Base-by-base conservation (phyloP, 2,797 vertebrate species). In the Octomys mimax region DNA sequence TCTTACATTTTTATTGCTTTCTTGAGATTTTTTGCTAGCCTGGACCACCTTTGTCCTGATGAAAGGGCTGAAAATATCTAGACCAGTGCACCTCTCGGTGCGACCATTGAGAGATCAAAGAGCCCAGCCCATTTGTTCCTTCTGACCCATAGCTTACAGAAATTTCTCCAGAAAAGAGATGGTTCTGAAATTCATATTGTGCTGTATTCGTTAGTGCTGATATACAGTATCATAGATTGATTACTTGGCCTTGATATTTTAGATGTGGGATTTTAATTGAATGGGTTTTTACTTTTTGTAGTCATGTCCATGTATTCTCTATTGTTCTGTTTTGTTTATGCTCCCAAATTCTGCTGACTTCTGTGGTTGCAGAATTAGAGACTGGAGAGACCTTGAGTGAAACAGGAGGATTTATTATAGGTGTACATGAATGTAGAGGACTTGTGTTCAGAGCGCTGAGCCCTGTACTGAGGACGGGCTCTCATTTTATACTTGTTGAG, bases 41-140 rank as follows among this genome's bases (percentile, higher is more conserved):
- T 57, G 22, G n/a, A 59, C 33, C 26, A 92, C 46, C 6, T 95
- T 88, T 89, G 16, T 83, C 31, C 71, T 94, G 24, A 61, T 46
- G 6, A 59, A 92, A 96, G 33, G 80, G 42, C 75, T 89, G 31
- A 93, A 87, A 89, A 39, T 96, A 83, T 66, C 26, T 92, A 70
- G 5, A 42, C 28, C 16, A 57, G 26, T 10, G 49, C 78, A 71
- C n/a, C 36, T 96, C 93, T 92, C 42, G 75, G 9, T 96, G 42
- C 62, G 42, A 46, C 84, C 36, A 54, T 66, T 28, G 64, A 21
- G 81, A 70, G 28, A 89, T n/a, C 68, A 5, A 26, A 2, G 18
- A 3, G 57, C 21, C 31, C 33, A 3, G 62, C 21, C 24, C 28
- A 33, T 70, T 86, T 22, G 64, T 95, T 89, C 46, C 87, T 93